phyloP scores from a whole-genome alignment of 2,797 vertebrate genomes.

The Oreonectes daqikongensis region DNA sequence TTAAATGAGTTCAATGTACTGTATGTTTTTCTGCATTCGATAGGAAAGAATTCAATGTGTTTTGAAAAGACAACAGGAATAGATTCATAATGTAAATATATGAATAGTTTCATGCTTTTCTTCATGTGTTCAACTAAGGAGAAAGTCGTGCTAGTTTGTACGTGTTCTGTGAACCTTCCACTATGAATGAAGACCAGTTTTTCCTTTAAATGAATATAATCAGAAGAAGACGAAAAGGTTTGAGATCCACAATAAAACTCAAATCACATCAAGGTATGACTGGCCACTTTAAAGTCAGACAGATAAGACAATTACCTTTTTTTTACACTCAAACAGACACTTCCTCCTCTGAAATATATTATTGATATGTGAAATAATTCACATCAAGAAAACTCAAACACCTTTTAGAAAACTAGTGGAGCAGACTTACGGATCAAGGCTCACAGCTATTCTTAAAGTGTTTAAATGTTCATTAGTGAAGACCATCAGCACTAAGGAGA shows the following conservation, averaged over 20 bases:
- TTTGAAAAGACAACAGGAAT: not conserved
- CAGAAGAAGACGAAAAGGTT: no score
- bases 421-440: slow-evolving; percentile 9
- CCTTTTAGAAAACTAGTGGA: no score
- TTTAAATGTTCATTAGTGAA: slow-evolving; percentile 36
- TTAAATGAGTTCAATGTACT: not conserved
- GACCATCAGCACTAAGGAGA: slow-evolving; percentile 15
- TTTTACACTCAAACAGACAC: no score
- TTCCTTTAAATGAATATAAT: no score
- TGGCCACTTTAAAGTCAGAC: no score
- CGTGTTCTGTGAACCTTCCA: not conserved
- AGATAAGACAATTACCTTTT: no score
- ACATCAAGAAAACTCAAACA: no score
- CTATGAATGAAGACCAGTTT: not conserved
- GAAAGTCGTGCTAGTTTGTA: not conserved
- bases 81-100: not conserved
- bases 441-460: slow-evolving; percentile 30
- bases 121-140: not conserved
- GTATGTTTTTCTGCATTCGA: not conserved
- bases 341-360: no score
- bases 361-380: no score
- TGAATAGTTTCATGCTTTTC: not conserved
- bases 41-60: not conserved
- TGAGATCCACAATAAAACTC: no score
- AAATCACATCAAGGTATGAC: no score